Evolutionary conservation across 2,797 vertebrate genomes (phyloP).

Genomic region (Jordanella pulchra): DNA sequence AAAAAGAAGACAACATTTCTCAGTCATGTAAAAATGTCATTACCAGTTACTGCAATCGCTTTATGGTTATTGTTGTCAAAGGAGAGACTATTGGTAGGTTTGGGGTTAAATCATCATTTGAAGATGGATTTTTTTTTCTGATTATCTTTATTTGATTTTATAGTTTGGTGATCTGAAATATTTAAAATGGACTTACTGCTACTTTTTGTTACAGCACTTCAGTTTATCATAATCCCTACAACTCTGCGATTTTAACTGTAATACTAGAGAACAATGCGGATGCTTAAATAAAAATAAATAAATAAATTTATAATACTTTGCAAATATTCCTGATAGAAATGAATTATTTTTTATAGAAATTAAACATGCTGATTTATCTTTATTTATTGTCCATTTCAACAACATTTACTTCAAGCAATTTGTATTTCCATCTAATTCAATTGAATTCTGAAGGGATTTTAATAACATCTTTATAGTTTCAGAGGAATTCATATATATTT

Average conservation of each 20-base stretch:
- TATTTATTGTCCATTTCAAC: neutral
- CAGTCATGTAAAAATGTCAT: neutral
- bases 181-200: neutral
- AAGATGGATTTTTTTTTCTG: neutral
- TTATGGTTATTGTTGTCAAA: neutral
- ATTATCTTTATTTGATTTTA: neutral
- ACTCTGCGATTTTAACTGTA: too few species aligned
- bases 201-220: neutral
- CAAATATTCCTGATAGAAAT: too few species aligned
- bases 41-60: too few species aligned
- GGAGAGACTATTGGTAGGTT: too few species aligned
- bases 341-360: too few species aligned
- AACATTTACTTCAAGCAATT: neutral
- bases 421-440: neutral
- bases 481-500: neutral
- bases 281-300: too few species aligned
- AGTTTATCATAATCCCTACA: too few species aligned
- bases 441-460: neutral
- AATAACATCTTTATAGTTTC: neutral
- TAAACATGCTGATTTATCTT: neutral
- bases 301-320: too few species aligned
- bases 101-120: neutral
- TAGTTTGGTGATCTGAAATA: neutral
- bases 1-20: too few species aligned
- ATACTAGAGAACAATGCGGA: too few species aligned